These are phyloP conservation scores for Epinotia nisella DNA, from an alignment of 2,888 invertebrate species.

Conservation along the genomic window DNA sequence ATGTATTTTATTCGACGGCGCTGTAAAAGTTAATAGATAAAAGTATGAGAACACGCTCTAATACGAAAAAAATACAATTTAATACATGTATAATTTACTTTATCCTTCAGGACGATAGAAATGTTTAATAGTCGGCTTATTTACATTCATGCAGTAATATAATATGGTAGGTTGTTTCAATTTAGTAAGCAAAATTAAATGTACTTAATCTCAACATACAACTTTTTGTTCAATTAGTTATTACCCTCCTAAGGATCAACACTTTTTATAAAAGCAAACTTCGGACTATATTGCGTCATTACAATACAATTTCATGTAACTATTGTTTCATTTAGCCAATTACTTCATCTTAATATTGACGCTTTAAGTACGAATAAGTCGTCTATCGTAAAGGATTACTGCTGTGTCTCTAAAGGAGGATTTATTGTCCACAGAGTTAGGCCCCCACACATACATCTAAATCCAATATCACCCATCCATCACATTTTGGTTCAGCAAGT, in stretches of 20 bases:
- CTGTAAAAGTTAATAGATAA: neutral
- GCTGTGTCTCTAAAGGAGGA: conserved; percentile 22
- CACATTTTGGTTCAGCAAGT: neutral
- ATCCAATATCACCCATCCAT: neutral
- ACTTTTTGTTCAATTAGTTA: too few species aligned
- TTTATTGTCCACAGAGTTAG: conserved; percentile 32
- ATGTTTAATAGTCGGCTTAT: neutral
- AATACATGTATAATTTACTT: neutral
- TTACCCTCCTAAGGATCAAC: too few species aligned
- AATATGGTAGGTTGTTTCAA: too few species aligned
- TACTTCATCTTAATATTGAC: neutral
- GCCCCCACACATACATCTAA: neutral
- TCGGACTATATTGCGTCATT: too few species aligned
- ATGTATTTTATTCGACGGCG: neutral
- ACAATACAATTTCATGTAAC: too few species aligned
- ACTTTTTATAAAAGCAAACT: too few species aligned
- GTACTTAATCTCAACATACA: too few species aligned
- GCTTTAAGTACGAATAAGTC: neutral
- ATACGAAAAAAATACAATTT: neutral
- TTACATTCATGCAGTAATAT: neutral
- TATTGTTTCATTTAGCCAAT: too few species aligned
- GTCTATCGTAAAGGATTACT: neutral
- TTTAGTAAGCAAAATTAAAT: too few species aligned
- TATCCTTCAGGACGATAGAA: neutral
- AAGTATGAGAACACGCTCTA: neutral